Conservation (phyloP, 2,113 vertebrate genomes). For the Crotophaga sulcirostris region DNA sequence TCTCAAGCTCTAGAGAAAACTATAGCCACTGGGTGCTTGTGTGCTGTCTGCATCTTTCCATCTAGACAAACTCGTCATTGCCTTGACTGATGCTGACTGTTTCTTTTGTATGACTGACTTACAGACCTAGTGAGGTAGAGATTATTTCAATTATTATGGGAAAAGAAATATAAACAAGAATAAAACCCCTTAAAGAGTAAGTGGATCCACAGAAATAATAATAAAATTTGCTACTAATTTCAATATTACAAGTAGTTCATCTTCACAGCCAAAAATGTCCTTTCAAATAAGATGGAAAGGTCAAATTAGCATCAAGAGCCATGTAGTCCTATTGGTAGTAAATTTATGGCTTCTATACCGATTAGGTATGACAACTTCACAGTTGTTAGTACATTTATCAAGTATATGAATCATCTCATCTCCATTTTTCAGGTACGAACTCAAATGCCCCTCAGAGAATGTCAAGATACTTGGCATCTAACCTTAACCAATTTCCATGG, state of each 20-base stretch:
- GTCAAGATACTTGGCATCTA: not conserved
- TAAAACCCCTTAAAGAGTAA: not conserved
- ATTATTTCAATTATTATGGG: not conserved
- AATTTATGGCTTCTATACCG: not conserved
- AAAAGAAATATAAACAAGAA: not conserved
- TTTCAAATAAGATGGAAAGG: constrained; percentile 2
- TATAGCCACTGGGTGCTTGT: not conserved
- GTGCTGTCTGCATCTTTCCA: not conserved
- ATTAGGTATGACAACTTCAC: not conserved
- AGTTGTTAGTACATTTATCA: constrained; percentile 3
- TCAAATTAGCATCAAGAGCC: not conserved
- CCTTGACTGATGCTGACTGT: not conserved
- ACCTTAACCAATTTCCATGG: constrained; percentile 1
- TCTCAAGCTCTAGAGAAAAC: not conserved
- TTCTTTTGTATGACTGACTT: not conserved
- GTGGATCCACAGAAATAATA: not conserved
- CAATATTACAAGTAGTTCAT: not conserved
- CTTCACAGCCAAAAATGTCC: not conserved
- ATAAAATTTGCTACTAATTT: not conserved
- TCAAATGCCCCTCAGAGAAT: not conserved
- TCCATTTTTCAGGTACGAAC: not conserved
- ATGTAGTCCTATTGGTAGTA: not conserved
- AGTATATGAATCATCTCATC: not conserved
- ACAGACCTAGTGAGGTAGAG: not conserved
- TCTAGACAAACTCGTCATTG: not conserved